Percentiles rank a stretch among this genome's conserved stretches.
Evolutionary conservation across 1,140 invertebrate genomes (phyloP).

Genomic region (Zaprionus vittiger): DNA sequence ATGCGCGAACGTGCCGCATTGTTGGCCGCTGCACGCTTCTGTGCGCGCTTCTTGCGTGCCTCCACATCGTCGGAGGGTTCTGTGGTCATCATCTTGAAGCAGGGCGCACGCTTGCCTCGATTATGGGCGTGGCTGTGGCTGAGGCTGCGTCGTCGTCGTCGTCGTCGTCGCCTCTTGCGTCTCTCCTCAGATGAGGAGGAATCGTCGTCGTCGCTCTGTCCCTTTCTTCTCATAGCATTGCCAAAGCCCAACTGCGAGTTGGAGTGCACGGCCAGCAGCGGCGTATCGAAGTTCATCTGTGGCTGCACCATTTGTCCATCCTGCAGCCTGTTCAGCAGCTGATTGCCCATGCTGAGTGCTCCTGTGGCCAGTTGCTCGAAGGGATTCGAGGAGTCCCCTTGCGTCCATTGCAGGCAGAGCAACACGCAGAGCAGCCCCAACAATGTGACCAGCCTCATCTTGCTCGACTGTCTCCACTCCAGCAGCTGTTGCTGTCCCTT

Average conservation of each 20-base stretch:
- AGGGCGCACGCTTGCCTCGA: constrained; percentile 48
- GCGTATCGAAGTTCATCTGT: constrained; percentile 50
- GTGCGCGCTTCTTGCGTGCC: constrained; percentile 45
- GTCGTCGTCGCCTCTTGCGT: constrained; percentile 24
- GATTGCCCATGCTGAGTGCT: constrained; percentile 51
- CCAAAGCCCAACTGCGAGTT: constrained; percentile 58
- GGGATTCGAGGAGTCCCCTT: constrained; percentile 28
- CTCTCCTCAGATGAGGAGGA: constrained; percentile 54
- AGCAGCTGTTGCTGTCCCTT: background rate
- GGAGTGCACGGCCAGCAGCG: constrained; percentile 49
- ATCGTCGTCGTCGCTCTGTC: background rate
- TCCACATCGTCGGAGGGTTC: constrained; percentile 57
- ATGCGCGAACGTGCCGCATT: constrained; percentile 52
- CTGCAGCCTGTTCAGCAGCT: constrained; percentile 49
- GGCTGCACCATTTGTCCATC: constrained; percentile 44
- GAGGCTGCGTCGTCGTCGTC: background rate
- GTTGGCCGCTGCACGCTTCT: constrained; percentile 58
- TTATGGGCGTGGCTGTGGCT: background rate
- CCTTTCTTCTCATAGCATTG: constrained; percentile 54
- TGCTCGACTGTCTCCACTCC: background rate
- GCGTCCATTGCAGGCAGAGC: background rate
- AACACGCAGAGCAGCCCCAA: constrained; percentile 13
- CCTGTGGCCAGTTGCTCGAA: constrained; percentile 53
- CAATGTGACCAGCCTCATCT: constrained; percentile 36
- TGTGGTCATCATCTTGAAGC: constrained; percentile 51